These are phyloP conservation scores for Phymastichus coffea DNA, from an alignment of 1,140 invertebrate genomes.

Conservation along the genomic window DNA sequence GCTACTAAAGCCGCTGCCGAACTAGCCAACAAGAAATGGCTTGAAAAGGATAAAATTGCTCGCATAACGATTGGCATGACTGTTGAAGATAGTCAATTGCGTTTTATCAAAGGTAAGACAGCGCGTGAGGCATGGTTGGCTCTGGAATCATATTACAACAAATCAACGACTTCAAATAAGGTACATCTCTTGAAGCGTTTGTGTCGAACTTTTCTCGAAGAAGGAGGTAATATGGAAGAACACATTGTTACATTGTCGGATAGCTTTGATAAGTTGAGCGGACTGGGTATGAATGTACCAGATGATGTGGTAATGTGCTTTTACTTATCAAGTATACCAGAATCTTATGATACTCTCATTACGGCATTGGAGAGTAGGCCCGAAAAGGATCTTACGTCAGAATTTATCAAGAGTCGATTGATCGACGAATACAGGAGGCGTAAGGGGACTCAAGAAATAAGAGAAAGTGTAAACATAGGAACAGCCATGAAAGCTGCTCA, in stretches of 20 bases:
- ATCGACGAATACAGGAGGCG: conserved; percentile 27
- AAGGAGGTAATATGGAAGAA: conserved; percentile 28
- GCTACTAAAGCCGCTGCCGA: neutral
- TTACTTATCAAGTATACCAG: neutral
- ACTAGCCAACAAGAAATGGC: conserved; percentile 1
- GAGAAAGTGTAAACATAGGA: neutral
- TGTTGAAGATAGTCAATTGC: conserved; percentile 31
- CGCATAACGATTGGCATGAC: conserved; percentile 30
- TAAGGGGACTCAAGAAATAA: neutral
- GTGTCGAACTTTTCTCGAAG: conserved; percentile 10
- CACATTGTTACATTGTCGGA: conserved; percentile 28
- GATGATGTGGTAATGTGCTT: neutral
- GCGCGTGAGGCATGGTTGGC: conserved; percentile 26
- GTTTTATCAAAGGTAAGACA: conserved; percentile 21
- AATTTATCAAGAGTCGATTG: conserved; percentile 23
- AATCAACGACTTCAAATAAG: conserved; percentile 25
- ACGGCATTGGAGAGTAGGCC: conserved; percentile 14
- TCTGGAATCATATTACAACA: conserved; percentile 29
- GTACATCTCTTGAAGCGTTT: conserved; percentile 23
- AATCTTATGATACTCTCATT: no score
- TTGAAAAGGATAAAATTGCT: conserved; percentile 22
- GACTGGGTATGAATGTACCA: conserved; percentile 20
- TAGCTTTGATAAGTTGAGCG: conserved; percentile 25
- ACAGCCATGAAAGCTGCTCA: neutral
- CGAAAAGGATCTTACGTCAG: conserved; percentile 23